Evolutionary conservation across 2,888 invertebrate genomes (phyloP), one percentile per base, ranked within the genome.

Genomic region (Rhagonycha fulva): DNA sequence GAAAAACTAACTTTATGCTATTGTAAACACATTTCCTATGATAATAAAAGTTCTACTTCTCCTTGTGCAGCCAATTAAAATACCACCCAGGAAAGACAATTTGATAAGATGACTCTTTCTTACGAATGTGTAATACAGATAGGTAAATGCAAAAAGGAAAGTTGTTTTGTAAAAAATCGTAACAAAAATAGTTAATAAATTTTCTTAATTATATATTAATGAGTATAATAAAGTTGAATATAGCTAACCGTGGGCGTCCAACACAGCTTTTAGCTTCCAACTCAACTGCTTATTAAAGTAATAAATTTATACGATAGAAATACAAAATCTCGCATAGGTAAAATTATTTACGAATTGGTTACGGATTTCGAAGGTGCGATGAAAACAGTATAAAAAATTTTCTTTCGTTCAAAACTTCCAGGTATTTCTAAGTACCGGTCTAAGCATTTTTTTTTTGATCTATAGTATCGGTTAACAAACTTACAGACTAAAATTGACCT

Each of bases 221-320:
- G 75, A 75, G 71, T 47, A 75, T 71, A 75, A 71, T 75, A 75
- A 75, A 75, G 26, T 71, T 75, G 68, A 75, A 71, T 75, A 75
- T 61, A 71, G 71, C 47, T 66, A 70, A 69, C 74, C 69, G 74
- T 74, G 63, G 74, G 73, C 74, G 74, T 73, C 68, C 73, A 73
- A 73, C 68, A 73, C 73, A 73, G 72, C 73, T 66, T 70, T 63
- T 70, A 74, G 70, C 74, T 74, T 70, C 69, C 74, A 70, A 69
- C 63, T 70, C 63, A 19, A 69, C 26, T 74, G 70, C 74, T 74
- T 74, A 74, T 74, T 74, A 74, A 74, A 74, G 70, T 70, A 69
- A 66, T 74, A 74, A 74, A 74, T 74, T 71, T 66, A 30, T 32
- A 70, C 47, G 63, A 60, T 73, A 73, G 73, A 68, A 69, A 30